Evolutionary conservation across 2,113 vertebrate species (phyloP), one percentile per base, ranked within the genome.

Genomic region (Macroglossus sobrinus): DNA sequence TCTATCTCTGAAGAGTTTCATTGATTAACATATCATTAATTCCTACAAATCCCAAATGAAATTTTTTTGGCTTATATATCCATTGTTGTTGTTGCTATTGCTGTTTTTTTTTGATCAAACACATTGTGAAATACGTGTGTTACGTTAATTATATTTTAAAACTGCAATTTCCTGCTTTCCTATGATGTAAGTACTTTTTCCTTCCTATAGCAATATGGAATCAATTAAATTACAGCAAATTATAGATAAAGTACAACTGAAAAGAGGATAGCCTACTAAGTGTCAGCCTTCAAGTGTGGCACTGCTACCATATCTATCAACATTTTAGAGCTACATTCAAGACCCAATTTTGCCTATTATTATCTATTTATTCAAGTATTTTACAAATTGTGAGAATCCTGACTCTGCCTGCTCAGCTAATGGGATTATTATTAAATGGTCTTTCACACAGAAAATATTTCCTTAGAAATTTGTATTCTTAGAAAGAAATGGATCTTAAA

Each of bases 401-500:
- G 19, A 68, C 12, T 84, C 28, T 89, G 10, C 12, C 80, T 45
- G 1, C 84, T 45, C 74, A 76, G 35, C 43, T 81, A 63, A 63
- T 43, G 5, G 16, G 15, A 10, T 78, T 45, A 86, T 40, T 57
- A 86, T 75, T 64, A 71, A 84, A 53, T 45, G 1, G 7, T 57
- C 5, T 68, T 90, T 92, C 75, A 78, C 72, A 38, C 15, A 84
- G 22, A 78, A 84, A 63, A 14, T 86, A 66, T 45, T 82, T 84
- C 81, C 26, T 92, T 91, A 64, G 33, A 88, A 33, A 78, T 93
- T 33, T 80, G 4, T 91, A 33, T 64, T 94, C 94, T 88, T 59
- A 22, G n/a, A 40, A 94, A 93, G 55, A 72, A 93, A 33, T 80
- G 21, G 18, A 2, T 74, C 50, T 90, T 43, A 30, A 95, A 81